Evolutionary conservation across 2,113 vertebrate species (phyloP).

Genomic region (Vulpes ferrilata): DNA sequence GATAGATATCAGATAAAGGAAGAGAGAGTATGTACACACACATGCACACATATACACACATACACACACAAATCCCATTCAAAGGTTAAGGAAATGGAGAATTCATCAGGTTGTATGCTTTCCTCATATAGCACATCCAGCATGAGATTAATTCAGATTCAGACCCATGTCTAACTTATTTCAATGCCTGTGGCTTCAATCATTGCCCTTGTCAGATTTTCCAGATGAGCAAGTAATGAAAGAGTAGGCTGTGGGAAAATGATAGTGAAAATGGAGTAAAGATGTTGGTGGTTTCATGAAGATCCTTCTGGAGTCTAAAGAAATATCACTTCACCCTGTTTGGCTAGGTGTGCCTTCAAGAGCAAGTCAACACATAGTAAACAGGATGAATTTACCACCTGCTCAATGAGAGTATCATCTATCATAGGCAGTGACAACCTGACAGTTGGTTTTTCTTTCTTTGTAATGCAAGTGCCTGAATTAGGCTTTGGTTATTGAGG

Average conservation of each 20-base stretch:
- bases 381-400: neutral
- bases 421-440: neutral
- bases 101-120: neutral
- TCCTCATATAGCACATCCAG: no score
- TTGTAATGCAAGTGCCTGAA: neutral
- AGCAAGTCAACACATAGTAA: neutral
- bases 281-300: neutral
- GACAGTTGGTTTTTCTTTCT: neutral
- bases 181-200: neutral
- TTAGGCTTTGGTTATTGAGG: neutral
- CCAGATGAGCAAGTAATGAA: neutral
- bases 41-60: neutral
- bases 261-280: neutral
- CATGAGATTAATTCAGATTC: neutral
- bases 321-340: neutral
- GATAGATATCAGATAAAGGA: neutral
- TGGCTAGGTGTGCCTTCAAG: neutral
- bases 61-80: no score
- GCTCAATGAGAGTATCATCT: neutral
- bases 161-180: neutral
- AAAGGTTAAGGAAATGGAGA: neutral
- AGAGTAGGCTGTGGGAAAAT: neutral
- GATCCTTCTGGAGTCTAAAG: neutral
- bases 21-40: neutral
- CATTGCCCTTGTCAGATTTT: neutral